These are phyloP conservation scores for Boulengeromyrus knoepffleri DNA, from an alignment of 2,113 vertebrate species.

Conservation along the genomic window DNA sequence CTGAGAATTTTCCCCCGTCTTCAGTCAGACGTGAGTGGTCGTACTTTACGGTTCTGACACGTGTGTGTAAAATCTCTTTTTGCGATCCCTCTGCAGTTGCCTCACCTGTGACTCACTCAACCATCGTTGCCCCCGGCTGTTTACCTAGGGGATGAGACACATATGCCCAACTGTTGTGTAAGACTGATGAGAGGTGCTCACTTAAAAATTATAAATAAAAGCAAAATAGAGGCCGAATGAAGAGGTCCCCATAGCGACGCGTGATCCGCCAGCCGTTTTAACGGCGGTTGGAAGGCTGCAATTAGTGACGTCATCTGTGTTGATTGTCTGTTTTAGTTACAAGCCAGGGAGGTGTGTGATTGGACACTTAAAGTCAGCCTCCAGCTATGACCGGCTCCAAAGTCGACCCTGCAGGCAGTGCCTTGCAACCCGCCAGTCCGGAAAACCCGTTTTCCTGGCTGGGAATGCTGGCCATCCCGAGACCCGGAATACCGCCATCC, in stretches of 20 bases:
- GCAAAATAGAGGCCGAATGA: slow-evolving; percentile 37
- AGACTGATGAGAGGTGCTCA: slow-evolving; percentile 42
- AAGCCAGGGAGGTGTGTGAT: slow-evolving; percentile 40
- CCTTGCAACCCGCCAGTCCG: background rate
- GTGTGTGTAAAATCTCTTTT: background rate
- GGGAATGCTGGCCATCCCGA: background rate
- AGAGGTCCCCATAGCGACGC: slow-evolving; percentile 36
- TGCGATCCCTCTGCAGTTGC: background rate
- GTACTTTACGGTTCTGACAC: background rate
- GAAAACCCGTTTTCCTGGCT: background rate
- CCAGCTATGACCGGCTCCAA: slow-evolving; percentile 38
- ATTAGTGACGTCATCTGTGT: slow-evolving; percentile 55
- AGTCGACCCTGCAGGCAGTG: slow-evolving; percentile 31
- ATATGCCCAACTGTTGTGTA: background rate
- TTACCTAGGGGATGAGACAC: slow-evolving; percentile 10
- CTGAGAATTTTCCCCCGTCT: background rate
- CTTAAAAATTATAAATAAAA: slow-evolving; percentile 36
- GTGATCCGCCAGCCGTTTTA: slow-evolving; percentile 43
- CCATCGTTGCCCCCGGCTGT: slow-evolving; percentile 6
- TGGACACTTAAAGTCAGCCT: slow-evolving; percentile 43
- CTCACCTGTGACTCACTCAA: slow-evolving; percentile 31
- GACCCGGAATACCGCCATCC: background rate
- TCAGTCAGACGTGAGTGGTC: background rate
- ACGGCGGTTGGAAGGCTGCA: slow-evolving; percentile 42
- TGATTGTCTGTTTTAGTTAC: slow-evolving; percentile 60